A percentile compares a stretch with the other conserved stretches of the same genome.
phyloP scores from a whole-genome alignment of 2,888 invertebrate species.

The Philopedon plagiatum region DNA sequence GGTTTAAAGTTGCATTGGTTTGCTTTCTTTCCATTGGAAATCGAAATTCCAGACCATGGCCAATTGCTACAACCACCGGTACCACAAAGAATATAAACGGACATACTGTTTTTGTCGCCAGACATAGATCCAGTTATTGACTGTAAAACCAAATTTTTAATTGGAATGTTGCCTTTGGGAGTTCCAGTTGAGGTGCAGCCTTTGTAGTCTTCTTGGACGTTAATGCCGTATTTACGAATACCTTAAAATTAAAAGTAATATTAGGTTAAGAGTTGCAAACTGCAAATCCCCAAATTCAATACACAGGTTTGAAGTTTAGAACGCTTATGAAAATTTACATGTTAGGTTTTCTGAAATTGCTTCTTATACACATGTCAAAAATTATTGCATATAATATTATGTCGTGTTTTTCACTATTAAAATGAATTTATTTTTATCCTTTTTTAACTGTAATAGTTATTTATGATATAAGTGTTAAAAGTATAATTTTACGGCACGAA shows the following conservation, averaged over 20 bases:
- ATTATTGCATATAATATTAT: too few species aligned
- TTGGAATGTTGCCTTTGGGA: slow-evolving; percentile 20
- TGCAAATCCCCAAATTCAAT: too few species aligned
- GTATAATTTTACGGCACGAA: too few species aligned
- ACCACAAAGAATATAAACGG: slow-evolving; percentile 48
- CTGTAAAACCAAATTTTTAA: slow-evolving; percentile 1
- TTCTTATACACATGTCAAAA: too few species aligned
- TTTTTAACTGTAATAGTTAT: too few species aligned
- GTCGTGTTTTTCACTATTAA: too few species aligned
- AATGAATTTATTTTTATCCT: too few species aligned
- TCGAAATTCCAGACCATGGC: slow-evolving; percentile 47
- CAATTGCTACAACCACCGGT: slow-evolving; percentile 43
- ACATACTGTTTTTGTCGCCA: slow-evolving; percentile 12
- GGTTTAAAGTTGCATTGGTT: slow-evolving; percentile 48
- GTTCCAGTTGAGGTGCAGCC: slow-evolving; percentile 19
- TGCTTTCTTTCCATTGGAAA: slow-evolving; percentile 25
- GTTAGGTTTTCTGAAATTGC: too few species aligned
- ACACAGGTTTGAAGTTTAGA: too few species aligned
- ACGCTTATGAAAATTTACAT: too few species aligned
- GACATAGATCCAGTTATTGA: neutral
- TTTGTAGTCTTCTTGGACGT: slow-evolving; percentile 33
- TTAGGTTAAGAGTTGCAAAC: too few species aligned
- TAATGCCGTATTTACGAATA: slow-evolving; percentile 18
- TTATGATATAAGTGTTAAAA: too few species aligned
- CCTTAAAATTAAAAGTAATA: slow-evolving; percentile 14